phyloP scores from a whole-genome alignment of 2,888 invertebrate species.

The Smittia aterrima region DNA sequence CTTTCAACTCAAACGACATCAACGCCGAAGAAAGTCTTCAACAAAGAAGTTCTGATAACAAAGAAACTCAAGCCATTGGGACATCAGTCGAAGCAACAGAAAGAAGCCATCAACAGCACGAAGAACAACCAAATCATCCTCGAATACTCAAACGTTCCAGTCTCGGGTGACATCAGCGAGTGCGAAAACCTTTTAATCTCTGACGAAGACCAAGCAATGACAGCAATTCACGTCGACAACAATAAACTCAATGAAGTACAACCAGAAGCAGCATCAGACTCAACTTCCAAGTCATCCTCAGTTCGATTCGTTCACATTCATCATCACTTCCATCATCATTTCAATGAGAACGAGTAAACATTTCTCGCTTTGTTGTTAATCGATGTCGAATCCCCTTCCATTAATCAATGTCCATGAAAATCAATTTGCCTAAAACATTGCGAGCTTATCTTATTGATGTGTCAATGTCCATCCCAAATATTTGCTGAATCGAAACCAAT shows the following conservation, averaged over 20 bases:
- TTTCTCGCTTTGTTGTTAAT: not conserved
- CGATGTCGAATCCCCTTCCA: not conserved
- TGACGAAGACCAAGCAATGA: constrained; percentile 42
- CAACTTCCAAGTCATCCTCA: constrained; percentile 1
- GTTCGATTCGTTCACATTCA: constrained; percentile 17
- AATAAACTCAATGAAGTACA: not conserved
- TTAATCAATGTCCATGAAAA: not conserved
- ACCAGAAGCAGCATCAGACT: constrained; percentile 3
- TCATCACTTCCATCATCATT: constrained; percentile 15
- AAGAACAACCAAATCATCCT: constrained; percentile 37
- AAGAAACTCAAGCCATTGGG: constrained; percentile 43
- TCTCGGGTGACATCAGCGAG: constrained; percentile 48
- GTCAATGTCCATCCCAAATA: not conserved
- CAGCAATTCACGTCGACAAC: constrained; percentile 40
- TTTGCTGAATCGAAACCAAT: not conserved
- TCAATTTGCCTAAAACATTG: constrained; percentile 10
- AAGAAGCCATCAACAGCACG: constrained; percentile 40
- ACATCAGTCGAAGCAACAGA: constrained; percentile 45
- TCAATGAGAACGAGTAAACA: not conserved
- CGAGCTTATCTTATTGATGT: constrained; percentile 2
- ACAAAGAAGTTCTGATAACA: constrained; percentile 41
- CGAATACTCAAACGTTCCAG: constrained; percentile 45
- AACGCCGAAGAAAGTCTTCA: constrained; percentile 42
- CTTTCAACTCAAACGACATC: constrained; percentile 49
- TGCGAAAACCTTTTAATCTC: constrained; percentile 48